These are phyloP conservation scores for Sylvicola fuscatus DNA, from an alignment of 2,888 invertebrate genomes.

Conservation along the genomic window DNA sequence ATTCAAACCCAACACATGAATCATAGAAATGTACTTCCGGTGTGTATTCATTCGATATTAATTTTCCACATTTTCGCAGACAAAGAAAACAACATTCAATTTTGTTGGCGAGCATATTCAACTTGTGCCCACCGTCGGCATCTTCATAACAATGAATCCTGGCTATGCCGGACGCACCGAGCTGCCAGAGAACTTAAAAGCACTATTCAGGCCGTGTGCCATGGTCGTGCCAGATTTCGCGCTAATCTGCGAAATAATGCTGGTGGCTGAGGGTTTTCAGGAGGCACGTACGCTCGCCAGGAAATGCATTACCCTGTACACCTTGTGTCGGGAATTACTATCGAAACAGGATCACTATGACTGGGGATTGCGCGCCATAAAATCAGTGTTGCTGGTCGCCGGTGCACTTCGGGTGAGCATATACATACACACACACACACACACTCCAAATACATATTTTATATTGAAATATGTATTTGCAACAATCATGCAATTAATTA, in stretches of 20 bases:
- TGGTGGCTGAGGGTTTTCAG: conserved; percentile 91
- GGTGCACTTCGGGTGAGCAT: conserved; percentile 56
- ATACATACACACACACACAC: background rate
- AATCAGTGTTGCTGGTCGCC: conserved; percentile 88
- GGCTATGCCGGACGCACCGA: conserved; percentile 89
- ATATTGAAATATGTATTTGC: too few species aligned
- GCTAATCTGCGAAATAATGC: conserved; percentile 92
- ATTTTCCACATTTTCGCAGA: conserved; percentile 11
- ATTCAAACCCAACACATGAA: too few species aligned
- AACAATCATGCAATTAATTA: too few species aligned
- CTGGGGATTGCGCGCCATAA: conserved; percentile 94
- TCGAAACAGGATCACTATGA: conserved; percentile 96
- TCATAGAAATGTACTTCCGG: too few species aligned
- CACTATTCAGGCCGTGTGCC: conserved; percentile 59
- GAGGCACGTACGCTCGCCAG: conserved; percentile 78
- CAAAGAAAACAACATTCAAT: conserved; percentile 56
- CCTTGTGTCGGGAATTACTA: conserved; percentile 71
- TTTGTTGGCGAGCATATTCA: conserved; percentile 71
- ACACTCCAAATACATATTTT: too few species aligned
- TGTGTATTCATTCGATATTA: background rate
- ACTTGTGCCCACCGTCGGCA: conserved; percentile 61
- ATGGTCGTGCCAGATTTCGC: conserved; percentile 98
- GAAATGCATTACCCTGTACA: conserved; percentile 90
- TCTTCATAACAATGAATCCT: conserved; percentile 96
- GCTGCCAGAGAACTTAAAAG: conserved; percentile 53